These are phyloP conservation scores for Trachemys scripta DNA, from an alignment of 2,113 vertebrate species.

Conservation along the genomic window DNA sequence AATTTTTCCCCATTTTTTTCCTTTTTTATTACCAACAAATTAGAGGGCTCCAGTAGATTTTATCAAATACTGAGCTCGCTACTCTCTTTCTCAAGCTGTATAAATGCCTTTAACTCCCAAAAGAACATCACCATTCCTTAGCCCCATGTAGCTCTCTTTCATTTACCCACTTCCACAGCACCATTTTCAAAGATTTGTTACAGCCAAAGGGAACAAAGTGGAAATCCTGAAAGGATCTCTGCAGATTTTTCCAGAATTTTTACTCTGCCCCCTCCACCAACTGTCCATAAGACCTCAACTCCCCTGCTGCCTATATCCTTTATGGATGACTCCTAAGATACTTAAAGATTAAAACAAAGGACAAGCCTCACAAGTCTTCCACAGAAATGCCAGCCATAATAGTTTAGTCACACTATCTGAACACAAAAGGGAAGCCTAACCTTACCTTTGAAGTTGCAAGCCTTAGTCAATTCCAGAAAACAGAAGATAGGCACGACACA, in stretches of 20 bases:
- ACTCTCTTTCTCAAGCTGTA: conserved; percentile 66
- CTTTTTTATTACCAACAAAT: conserved; percentile 73
- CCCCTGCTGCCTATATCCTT: conserved; percentile 58
- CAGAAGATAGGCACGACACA: conserved; percentile 3
- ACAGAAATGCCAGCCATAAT: conserved; percentile 12
- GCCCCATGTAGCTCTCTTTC: conserved; percentile 74
- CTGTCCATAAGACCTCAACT: conserved; percentile 56
- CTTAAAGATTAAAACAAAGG: conserved; percentile 76
- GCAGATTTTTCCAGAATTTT: conserved; percentile 73
- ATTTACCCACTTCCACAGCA: conserved; percentile 77
- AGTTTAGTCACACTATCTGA: conserved; percentile 47
- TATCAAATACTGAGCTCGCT: conserved; percentile 69
- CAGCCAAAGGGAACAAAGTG: conserved; percentile 78
- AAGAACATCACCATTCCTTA: conserved; percentile 72
- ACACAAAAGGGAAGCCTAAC: conserved; percentile 32
- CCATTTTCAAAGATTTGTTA: conserved; percentile 76
- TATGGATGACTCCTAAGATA: conserved; percentile 68
- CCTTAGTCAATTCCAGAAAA: conserved; percentile 58
- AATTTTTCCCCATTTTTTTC: conserved; percentile 59
- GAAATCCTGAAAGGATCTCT: conserved; percentile 74
- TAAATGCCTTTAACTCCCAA: conserved; percentile 77
- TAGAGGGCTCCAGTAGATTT: conserved; percentile 74
- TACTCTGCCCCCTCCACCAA: conserved; percentile 67
- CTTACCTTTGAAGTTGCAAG: conserved; percentile 47
- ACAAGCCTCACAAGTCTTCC: conserved; percentile 9